Percentiles rank a stretch among this genome's conserved stretches.
phyloP scores from a whole-genome alignment of 2,797 vertebrate genomes.

The Vipera ursinii region DNA sequence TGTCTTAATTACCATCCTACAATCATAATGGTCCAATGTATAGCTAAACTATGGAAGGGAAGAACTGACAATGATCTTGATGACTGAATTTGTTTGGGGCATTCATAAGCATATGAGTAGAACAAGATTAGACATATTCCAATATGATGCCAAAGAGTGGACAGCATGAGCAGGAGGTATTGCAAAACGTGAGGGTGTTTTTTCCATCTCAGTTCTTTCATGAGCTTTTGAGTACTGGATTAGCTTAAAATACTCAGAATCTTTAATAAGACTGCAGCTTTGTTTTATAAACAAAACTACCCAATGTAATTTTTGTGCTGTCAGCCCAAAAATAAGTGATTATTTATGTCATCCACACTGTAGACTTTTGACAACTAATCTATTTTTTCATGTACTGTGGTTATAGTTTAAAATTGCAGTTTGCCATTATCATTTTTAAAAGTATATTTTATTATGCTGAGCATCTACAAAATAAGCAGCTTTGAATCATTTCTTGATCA shows the following conservation, averaged over 20 bases:
- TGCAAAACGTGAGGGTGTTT: neutral
- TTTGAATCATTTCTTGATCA: neutral
- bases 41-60: neutral
- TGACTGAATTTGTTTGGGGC: neutral
- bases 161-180: neutral
- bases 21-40: neutral
- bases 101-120: neutral
- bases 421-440: neutral
- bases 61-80: neutral
- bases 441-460: neutral
- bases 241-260: neutral
- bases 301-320: slow-evolving; percentile 33
- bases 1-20: neutral
- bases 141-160: neutral
- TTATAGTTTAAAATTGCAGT: slow-evolving; percentile 32
- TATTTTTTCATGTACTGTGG: slow-evolving; percentile 1
- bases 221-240: neutral
- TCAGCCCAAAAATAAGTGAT: slow-evolving; percentile 34
- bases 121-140: slow-evolving; percentile 6
- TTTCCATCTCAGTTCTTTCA: neutral
- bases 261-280: slow-evolving; percentile 17
- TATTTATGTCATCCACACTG: neutral
- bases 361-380: slow-evolving; percentile 9
- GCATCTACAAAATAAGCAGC: neutral
- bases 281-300: neutral